These are phyloP conservation scores for Neogobius melanostomus DNA, from an alignment of 2,113 vertebrate genomes.

Conservation along the genomic window DNA sequence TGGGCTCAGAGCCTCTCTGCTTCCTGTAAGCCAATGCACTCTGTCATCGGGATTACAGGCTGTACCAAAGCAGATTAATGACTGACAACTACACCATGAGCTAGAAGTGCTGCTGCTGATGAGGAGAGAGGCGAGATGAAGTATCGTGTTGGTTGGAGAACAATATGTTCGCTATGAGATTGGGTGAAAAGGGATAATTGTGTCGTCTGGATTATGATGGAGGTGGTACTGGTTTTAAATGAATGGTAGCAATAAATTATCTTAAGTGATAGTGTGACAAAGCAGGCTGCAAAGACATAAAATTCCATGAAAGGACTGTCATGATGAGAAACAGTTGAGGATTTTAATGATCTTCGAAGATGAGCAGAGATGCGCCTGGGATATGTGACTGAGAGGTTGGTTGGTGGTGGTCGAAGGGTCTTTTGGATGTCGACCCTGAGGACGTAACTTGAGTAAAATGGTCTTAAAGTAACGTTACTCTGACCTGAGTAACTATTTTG, in stretches of 20 bases:
- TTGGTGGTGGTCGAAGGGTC: no score
- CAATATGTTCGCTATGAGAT: constrained; percentile 60
- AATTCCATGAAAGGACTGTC: constrained; percentile 11
- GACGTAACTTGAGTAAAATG: no score
- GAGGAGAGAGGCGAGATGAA: constrained; percentile 57
- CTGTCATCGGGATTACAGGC: constrained; percentile 75
- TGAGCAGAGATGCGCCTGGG: no score
- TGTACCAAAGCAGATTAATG: constrained; percentile 74
- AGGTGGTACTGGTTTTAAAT: constrained; percentile 33
- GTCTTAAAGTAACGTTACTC: no score
- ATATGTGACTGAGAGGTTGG: no score
- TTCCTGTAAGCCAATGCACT: constrained; percentile 65
- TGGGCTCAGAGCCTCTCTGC: constrained; percentile 71
- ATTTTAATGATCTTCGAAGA: no score
- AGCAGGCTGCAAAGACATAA: constrained; percentile 18
- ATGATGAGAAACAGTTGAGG: constrained; percentile 14
- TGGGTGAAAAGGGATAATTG: constrained; percentile 27
- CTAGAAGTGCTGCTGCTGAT: constrained; percentile 42
- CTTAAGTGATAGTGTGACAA: constrained; percentile 42
- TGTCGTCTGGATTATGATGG: neutral
- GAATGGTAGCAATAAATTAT: constrained; percentile 18
- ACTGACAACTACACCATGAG: constrained; percentile 69
- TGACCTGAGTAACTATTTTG: no score
- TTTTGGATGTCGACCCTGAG: no score
- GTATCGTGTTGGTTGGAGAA: constrained; percentile 56